Conservation (phyloP, 2,888 invertebrate genomes). For the Syrphus vitripennis region DNA sequence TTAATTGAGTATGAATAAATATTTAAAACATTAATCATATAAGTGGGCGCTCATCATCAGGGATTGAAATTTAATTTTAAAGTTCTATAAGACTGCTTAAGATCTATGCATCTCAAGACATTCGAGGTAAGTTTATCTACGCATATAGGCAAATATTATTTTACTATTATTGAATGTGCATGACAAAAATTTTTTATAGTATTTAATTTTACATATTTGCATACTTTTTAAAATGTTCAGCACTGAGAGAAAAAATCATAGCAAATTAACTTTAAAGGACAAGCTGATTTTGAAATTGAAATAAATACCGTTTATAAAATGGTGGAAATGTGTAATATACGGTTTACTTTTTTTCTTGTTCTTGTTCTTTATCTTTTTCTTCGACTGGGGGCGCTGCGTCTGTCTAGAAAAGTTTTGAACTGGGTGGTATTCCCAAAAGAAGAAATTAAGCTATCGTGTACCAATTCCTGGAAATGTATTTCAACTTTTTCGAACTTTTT, state of each 20-base stretch:
- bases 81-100: not conserved
- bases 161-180: not conserved
- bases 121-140: not conserved
- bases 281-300: too few relatives aligned
- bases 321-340: too few relatives aligned
- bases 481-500: too few relatives aligned
- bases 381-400: too few relatives aligned
- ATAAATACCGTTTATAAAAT: too few relatives aligned
- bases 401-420: too few relatives aligned
- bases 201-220: not conserved
- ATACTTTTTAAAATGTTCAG: not conserved
- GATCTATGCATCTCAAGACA: not conserved
- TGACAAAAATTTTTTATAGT: not conserved
- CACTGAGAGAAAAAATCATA: not conserved
- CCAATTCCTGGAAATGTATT: too few relatives aligned
- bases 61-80: not conserved
- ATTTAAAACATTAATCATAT: constrained; percentile 20
- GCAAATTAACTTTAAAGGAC: too few relatives aligned
- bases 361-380: too few relatives aligned
- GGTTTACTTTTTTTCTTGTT: too few relatives aligned
- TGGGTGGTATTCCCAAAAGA: too few relatives aligned
- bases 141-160: not conserved
- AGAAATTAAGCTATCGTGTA: too few relatives aligned
- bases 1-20: constrained; percentile 12
- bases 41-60: constrained; percentile 10